Evolutionary conservation across 2,888 invertebrate species (phyloP), one percentile per base, ranked within the genome.

Genomic region (Colletes collaris): DNA sequence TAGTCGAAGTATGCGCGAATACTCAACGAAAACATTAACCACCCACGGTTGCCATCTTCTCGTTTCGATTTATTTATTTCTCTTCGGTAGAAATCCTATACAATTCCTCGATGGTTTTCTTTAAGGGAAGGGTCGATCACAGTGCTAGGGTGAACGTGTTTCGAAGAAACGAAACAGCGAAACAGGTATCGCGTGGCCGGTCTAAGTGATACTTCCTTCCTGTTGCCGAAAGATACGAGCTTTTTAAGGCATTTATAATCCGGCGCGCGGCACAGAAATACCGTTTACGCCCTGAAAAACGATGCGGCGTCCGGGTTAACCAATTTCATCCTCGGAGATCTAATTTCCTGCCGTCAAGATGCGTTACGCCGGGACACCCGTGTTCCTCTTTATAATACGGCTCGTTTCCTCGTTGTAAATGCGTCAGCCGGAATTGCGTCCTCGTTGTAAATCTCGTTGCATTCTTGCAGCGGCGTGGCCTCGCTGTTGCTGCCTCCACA

Each of bases 331-430:
- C 89, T 81, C 87, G 83, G 87, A 88, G 88, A 90, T 90, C 89
- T 89, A 90, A 90, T 90, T 90, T 90, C 89, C 89, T 86, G 82
- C 86, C 85, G 88, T 89, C 89, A 83, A 81, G 85, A 86, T 84
- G 87, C 87, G 85, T 87, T 78, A 81, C 80, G 82, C 76, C 69
- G 80, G 76, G 83, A 81, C 84, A 80, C 84, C 82, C 86, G 80
- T 84, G 82, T 86, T 86, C 81, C 85, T 86, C 86, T 86, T 86
- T 86, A 86, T 85, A 86, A 86, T 85, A 86, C 80, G 85, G 83
- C 86, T 83, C 81, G 85, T 86, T 86, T 85, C 81, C 76, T 76
- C 79, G 81, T 84, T 83, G 87, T 87, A 88, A 89, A 89, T 85
- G 84, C 84, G 90, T 89, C 90, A 87, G 81, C 79, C 82, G 87